Evolutionary conservation across 2,888 invertebrate species (phyloP).

Genomic region (Heliconius ismenius): DNA sequence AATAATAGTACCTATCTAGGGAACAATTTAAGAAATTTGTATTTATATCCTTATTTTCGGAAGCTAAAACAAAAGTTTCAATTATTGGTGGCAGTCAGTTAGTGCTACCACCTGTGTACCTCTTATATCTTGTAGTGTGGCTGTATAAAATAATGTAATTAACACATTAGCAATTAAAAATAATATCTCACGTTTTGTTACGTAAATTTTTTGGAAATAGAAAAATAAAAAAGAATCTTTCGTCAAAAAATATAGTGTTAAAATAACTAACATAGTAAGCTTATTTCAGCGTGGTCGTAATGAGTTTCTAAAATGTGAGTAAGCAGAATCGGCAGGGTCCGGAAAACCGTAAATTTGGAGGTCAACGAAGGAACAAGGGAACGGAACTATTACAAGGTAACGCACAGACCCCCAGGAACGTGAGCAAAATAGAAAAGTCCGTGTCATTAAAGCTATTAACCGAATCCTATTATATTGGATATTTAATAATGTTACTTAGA

Average conservation of each 20-base stretch:
- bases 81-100: no score
- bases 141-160: not conserved
- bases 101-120: no score
- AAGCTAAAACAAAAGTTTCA: no score
- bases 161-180: not conserved
- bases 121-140: not conserved
- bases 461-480: not conserved
- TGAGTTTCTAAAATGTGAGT: conserved; percentile 15
- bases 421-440: conserved; percentile 9
- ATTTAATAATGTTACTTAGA: not conserved
- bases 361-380: conserved; percentile 12
- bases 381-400: conserved; percentile 18
- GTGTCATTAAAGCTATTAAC: not conserved
- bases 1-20: no score
- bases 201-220: not conserved
- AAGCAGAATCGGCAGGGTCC: conserved; percentile 20
- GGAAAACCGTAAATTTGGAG: conserved; percentile 22
- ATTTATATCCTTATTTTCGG: no score
- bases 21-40: no score
- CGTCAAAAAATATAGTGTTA: not conserved
- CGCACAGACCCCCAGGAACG: conserved; percentile 5
- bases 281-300: not conserved
- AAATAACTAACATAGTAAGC: not conserved
- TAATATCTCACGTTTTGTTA: not conserved
- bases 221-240: no score